Evolutionary conservation across 2,113 vertebrate species (phyloP), one percentile per base, ranked within the genome.

Genomic region (Vulpes vulpes): DNA sequence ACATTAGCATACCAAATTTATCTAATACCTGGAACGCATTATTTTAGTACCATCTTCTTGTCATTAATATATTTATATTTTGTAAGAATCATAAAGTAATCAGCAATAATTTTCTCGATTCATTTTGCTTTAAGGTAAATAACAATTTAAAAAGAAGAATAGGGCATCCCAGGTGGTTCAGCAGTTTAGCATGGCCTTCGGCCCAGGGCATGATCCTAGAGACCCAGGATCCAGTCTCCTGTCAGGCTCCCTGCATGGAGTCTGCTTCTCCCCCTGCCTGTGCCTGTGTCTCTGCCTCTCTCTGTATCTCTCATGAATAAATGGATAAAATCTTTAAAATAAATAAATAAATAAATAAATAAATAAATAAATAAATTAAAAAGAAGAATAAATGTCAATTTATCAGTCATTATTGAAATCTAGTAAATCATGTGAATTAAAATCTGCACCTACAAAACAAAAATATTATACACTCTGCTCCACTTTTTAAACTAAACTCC

Each of bases 51-150:
- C 15, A 14, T 1, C 20, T 22, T 62, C 0, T 17, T 43, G 0
- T 65, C 87, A 64, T 82, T 23, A 86, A 57, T 14, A 59, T 7
- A 55, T 2, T 93, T 83, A 73, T 89, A 49, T 89, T 69, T 91
- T 51, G 11, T 95, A 74, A 74, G 27, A 95, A 64, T 57, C 20
- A 35, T 43, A 43, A 49, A 67, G 12, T 69, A 69, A 32, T 69
- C 11, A 91, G 19, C 65, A 74, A 74, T 35, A 23, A 88, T 81
- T 95, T 90, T 38, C 19, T 80, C 79, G 14, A 35, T 76, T 65
- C 1, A 30, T 74, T 94, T 97, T 76, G 16, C 4, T 84, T 94
- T 71, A 93, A 65, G 15, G 49, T 64, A 91, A 92, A 32, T 49
- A 71, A 89, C 20, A 79, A 43, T 35, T 81, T 71, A 17, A 81